Evolutionary conservation across 2,888 invertebrate genomes (phyloP), one percentile per base, ranked within the genome.

Genomic region (Mythimna lalbum): DNA sequence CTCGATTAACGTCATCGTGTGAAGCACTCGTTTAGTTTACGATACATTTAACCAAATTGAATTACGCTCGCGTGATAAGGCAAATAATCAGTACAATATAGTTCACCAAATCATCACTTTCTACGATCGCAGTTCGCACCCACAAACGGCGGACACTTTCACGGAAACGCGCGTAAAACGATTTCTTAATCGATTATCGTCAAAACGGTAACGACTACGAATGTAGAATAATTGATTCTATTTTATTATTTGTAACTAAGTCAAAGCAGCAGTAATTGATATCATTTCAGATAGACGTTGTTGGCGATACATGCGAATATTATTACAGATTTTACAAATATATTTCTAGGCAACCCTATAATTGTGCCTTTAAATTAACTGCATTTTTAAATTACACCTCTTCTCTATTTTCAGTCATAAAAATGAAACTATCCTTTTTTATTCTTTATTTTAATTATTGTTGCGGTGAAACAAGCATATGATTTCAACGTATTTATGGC

Each of bases 101-200:
- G 85, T 83, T 82, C 84, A 83, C 67, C 60, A 85, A 88, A 90
- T 86, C 81, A 82, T 89, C 89, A 92, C 93, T 93, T 93, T 93
- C 93, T 90, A 92, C 85, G 81, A 79, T 77, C 73, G 60, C 71
- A 83, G 85, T 88, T 86, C 80, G 89, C 89, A 91, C 89, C 89
- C 88, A 88, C 82, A 88, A 88, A 85, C 78, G 81, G 80, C 89
- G 86, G 87, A 88, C 89, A 94, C 94, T 95, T 95, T 95, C 95
- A 91, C 94, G 91, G 91, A 92, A 92, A 91, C 89, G 90, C 90
- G 90, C 90, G 92, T 91, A 91, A 91, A 93, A 87, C 90, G 89
- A 92, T 93, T 91, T 90, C 83, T 92, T 91, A 93, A 94, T 92
- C 93, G 92, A 94, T 94, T 94, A 92, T 83, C 85, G 87, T 84